Evolutionary conservation across 2,888 invertebrate species (phyloP).

Genomic region (Aphelenchoides bicaudatus): DNA sequence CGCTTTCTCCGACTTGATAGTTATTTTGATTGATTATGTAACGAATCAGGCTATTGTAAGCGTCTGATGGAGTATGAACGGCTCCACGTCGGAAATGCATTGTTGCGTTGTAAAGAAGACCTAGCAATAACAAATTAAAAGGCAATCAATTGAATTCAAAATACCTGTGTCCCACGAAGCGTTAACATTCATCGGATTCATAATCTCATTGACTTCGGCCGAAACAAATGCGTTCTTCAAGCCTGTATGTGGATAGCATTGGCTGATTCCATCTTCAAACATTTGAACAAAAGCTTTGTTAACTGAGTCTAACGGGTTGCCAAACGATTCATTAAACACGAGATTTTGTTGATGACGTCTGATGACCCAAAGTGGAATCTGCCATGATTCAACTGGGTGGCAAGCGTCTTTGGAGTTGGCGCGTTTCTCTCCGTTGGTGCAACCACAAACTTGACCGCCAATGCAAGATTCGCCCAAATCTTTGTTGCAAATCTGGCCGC

Average conservation of each 20-base stretch:
- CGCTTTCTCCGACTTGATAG: conserved; percentile 57
- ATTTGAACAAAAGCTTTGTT: conserved; percentile 45
- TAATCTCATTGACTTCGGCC: conserved; percentile 57
- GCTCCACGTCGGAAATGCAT: conserved; percentile 54
- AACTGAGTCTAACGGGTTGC: conserved; percentile 46
- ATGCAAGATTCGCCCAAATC: conserved; percentile 55
- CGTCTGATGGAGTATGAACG: conserved; percentile 55
- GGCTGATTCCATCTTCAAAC: conserved; percentile 49
- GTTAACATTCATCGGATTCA: conserved; percentile 50
- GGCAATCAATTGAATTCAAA: no score
- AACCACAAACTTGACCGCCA: conserved; percentile 55
- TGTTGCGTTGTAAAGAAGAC: conserved; percentile 56
- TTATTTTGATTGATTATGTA: conserved; percentile 53
- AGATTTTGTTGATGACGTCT: conserved; percentile 47
- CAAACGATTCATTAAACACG: conserved; percentile 47
- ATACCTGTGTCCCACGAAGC: conserved; percentile 58
- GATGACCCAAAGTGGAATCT: conserved; percentile 55
- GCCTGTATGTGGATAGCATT: conserved; percentile 56
- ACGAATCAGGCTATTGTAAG: conserved; percentile 50
- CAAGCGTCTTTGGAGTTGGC: conserved; percentile 42
- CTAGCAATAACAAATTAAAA: no score
- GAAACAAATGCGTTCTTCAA: conserved; percentile 50
- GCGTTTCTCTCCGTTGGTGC: conserved; percentile 55
- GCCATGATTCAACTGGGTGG: conserved; percentile 55
- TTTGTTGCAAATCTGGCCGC: conserved; percentile 46